Evolutionary conservation across 2,888 invertebrate genomes (phyloP), one percentile per base, ranked within the genome.

Genomic region (Ischnus inquisitorius): DNA sequence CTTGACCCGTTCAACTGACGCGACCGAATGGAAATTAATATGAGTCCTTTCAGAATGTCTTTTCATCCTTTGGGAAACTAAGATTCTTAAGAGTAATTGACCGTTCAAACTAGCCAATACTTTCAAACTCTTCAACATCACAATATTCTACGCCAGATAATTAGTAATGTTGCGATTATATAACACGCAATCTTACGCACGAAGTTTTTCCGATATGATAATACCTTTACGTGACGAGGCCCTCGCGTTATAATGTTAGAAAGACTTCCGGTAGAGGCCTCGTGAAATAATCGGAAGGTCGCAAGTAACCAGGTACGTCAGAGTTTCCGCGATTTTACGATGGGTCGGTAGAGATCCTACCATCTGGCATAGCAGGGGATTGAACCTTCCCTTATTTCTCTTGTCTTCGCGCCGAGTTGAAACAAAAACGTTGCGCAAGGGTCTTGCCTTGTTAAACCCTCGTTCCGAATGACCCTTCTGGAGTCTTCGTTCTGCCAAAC

Each of bases 401-500:
- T 48, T 57, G 41, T 14, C 60, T n/a, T 54, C 83, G 72, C 74
- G 82, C 68, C 76, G 76, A 82, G 83, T 84, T 76, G 72, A 83
- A 83, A 83, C 79, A 83, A 83, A 79, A 82, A 84, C 74, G 19
- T 57, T 48, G 16, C 54, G 14, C 57, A 51, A 48, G 54, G 62
- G 69, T 62, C 60, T 77, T 71, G 68, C 65, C 69, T 80, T 75
- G 72, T 60, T 67, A n/a, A 85, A 75, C 75, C 79, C 76, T 62
- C 54, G 65, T 57, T 81, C 80, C 86, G 77, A 78, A 81, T 74
- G 84, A 87, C 80, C 86, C 85, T 83, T 84, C 77, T 68, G 43
- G 54, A 51, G 51, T 78, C 54, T 48, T 8, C 48, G 48, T 80
- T 77, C 65, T 67, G 74, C 28, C 67, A 57, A 67, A 46, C 75